Evolutionary conservation across 2,113 vertebrate genomes (phyloP).

Genomic region (Azemiops feae): DNA sequence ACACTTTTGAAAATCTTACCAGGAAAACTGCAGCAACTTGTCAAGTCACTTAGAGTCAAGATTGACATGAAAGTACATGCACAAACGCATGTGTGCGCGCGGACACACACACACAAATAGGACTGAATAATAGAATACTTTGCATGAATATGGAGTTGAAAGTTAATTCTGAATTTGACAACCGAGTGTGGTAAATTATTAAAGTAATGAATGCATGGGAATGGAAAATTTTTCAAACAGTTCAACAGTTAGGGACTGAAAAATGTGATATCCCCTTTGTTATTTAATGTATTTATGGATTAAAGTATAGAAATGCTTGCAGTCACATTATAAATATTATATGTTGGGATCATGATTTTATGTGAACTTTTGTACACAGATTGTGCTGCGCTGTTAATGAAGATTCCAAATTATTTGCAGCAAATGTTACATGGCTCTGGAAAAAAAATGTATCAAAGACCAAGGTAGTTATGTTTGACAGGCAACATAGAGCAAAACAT

Average conservation of each 20-base stretch:
- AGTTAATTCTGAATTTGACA: neutral
- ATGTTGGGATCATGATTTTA: neutral
- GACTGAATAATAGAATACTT: neutral
- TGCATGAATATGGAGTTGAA: neutral
- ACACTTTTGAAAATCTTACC: neutral
- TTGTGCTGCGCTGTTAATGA: neutral
- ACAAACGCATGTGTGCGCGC: rapidly evolving
- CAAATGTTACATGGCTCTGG: neutral
- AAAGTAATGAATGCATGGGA: neutral
- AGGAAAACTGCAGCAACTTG: neutral
- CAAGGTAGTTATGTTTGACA: neutral
- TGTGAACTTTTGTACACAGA: neutral
- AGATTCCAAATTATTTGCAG: neutral
- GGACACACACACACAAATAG: neutral
- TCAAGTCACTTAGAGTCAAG: neutral
- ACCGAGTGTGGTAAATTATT: neutral
- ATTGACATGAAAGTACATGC: neutral
- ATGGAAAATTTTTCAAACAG: neutral
- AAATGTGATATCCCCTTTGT: neutral
- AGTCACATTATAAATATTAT: neutral
- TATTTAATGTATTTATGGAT: neutral
- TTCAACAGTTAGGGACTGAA: neutral
- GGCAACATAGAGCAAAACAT: neutral
- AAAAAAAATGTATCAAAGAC: neutral
- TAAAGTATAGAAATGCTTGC: neutral